Evolutionary conservation across 2,113 vertebrate species (phyloP).

Genomic region (Oryzias javanicus): DNA sequence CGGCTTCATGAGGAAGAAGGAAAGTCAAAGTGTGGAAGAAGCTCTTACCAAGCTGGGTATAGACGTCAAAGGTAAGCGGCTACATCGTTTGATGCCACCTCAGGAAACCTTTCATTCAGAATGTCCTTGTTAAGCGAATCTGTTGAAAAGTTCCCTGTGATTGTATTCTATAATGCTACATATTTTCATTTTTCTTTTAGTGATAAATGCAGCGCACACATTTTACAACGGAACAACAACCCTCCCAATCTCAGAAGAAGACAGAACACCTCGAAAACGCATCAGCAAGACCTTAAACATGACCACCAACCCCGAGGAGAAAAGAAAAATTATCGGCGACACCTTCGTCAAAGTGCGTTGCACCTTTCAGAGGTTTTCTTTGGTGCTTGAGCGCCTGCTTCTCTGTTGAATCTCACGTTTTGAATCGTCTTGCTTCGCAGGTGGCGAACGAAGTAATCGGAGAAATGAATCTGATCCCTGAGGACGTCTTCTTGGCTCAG

Average conservation of each 20-base stretch:
- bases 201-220: slow-evolving; percentile 96
- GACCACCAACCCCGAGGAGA: slow-evolving; percentile 98
- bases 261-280: slow-evolving; percentile 94
- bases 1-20: slow-evolving; percentile 97
- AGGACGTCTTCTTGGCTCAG: slow-evolving; percentile 95
- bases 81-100: too few species aligned
- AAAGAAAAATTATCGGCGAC: slow-evolving; percentile 98
- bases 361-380: neutral
- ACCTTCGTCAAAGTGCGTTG: slow-evolving; percentile 93
- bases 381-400: too few species aligned
- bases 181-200: slow-evolving; percentile 60
- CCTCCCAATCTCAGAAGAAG: slow-evolving; percentile 97
- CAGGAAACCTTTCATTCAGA: neutral
- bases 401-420: neutral
- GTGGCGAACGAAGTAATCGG: slow-evolving; percentile 98
- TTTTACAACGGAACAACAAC: slow-evolving; percentile 99
- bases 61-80: slow-evolving; percentile 88
- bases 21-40: slow-evolving; percentile 96
- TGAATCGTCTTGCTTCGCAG: slow-evolving; percentile 61
- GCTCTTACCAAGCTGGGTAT: slow-evolving; percentile 95
- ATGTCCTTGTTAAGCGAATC: neutral
- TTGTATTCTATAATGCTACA: neutral
- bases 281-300: slow-evolving; percentile 99
- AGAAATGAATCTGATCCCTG: slow-evolving; percentile 97
- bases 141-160: neutral